Base-by-base conservation (phyloP, 2,888 invertebrate species). In the Cataglyphis cursor region DNA sequence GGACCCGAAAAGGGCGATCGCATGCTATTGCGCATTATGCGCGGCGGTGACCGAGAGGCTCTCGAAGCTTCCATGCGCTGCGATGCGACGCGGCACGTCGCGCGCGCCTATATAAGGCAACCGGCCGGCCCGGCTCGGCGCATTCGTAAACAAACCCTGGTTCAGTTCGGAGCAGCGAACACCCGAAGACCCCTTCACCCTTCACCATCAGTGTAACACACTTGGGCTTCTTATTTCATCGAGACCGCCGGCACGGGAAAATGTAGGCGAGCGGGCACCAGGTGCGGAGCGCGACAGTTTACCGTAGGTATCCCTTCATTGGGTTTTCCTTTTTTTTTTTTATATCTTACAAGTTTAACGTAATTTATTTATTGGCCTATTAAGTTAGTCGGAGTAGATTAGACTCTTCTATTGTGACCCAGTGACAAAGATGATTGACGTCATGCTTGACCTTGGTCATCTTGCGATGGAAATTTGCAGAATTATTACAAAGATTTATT, bases 281-380 rank as follows among this genome's bases (percentile, higher is more conserved):
- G 84, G 93, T 93, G 93, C 94, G 93, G 94, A 92, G 93, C 93
- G 94, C 92, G 92, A 93, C 92, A 92, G 91, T 93, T 92, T 91
- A 92, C 94, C 93, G 94, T 94, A 91, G 89, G 94, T 92, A 90
- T 90, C 24, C 28, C 38, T 61, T 70, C 1, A 28, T 64, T 62
- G 59, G 61, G 44, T 0, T 10, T 38, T 61, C 18, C 74, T 70
- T 76, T 54, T 18, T 48, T 28, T 31, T 48, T 83, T 66, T 66
- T 73, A 4, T n/a, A 6, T 5, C 44, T 41, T 1, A 8, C 51
- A 0, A 28, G 10, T 38, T 3, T 3, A 10, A 21, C 1, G 15
- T 3, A n/a, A 48, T 6, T 38, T 24, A 3, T 2, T 76, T 38
- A 2, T 28, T 5, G n/a, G 8, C 12, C 15, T 12, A 35, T n/a